Conservation (phyloP, 2,113 vertebrate species). For the Apteryx mantelli region DNA sequence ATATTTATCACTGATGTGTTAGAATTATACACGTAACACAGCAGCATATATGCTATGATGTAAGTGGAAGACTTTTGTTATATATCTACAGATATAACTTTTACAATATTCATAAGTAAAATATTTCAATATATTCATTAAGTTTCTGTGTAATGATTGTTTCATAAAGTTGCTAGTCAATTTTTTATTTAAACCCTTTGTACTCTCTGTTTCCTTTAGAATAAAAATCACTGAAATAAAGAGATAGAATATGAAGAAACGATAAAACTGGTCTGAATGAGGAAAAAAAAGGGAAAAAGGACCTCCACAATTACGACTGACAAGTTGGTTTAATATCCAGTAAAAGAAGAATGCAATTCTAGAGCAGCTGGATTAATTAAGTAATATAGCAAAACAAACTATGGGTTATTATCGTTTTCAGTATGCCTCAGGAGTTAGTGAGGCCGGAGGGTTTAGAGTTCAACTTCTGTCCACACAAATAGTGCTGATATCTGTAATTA, state of each 20-base stretch:
- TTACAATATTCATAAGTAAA: not conserved
- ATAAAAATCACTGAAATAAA: constrained; percentile 40
- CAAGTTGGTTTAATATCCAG: constrained; percentile 79
- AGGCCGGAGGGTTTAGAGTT: constrained; percentile 43
- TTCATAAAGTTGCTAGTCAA: not conserved
- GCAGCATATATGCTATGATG: not conserved
- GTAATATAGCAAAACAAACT: constrained; percentile 57
- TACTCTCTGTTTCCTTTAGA: not conserved
- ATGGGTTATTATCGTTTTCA: constrained; percentile 42
- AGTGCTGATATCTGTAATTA: constrained; percentile 50
- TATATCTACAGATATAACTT: not conserved
- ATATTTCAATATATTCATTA: not conserved
- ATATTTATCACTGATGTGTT: not conserved
- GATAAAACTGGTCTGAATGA: not conserved
- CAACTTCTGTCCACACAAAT: constrained; percentile 41
- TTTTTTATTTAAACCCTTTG: not conserved
- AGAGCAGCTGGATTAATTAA: constrained; percentile 69
- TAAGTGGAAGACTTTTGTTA: not conserved
- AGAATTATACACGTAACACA: not conserved
- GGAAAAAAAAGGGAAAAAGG: constrained; percentile 17
- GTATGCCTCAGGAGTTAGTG: not conserved
- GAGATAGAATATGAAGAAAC: not conserved
- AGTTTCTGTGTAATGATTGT: not conserved
- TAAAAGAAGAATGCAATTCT: constrained; percentile 45
- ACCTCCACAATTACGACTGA: constrained; percentile 64